Percentiles rank a stretch among this genome's conserved stretches.
These are phyloP conservation scores for Nomada lathburiana DNA, from an alignment of 2,888 invertebrate species.

Conservation along the genomic window DNA sequence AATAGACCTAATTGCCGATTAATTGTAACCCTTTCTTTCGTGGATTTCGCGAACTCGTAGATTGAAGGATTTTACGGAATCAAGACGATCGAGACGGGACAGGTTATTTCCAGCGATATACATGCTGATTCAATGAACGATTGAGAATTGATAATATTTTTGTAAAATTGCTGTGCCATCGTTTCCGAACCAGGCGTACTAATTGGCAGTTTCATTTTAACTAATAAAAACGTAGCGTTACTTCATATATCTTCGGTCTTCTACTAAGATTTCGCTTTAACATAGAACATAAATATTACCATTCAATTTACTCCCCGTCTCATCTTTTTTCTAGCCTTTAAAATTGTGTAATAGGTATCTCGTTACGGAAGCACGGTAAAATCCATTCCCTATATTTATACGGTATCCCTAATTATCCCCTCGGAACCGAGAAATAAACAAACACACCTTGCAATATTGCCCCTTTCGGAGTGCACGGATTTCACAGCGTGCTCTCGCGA, in stretches of 20 bases:
- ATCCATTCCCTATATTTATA: neutral
- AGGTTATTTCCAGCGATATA: no score
- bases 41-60: neutral
- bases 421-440: neutral
- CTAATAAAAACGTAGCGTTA: no score
- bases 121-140: no score
- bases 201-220: no score
- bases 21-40: constrained; percentile 24
- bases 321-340: neutral
- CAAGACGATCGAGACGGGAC: no score
- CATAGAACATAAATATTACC: neutral
- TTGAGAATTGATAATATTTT: no score
- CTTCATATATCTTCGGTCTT: no score
- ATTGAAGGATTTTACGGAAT: neutral
- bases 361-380: constrained; percentile 4
- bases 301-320: constrained; percentile 2
- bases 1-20: constrained; percentile 26
- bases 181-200: no score
- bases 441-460: neutral
- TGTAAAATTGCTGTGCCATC: no score
- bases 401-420: constrained; percentile 8
- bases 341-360: neutral
- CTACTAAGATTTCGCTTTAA: neutral
- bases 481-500: neutral
- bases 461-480: neutral